A percentile compares a stretch with the other conserved stretches of the same genome.
Conservation (phyloP, 2,113 vertebrate genomes). For the Percopsis transmontana region DNA sequence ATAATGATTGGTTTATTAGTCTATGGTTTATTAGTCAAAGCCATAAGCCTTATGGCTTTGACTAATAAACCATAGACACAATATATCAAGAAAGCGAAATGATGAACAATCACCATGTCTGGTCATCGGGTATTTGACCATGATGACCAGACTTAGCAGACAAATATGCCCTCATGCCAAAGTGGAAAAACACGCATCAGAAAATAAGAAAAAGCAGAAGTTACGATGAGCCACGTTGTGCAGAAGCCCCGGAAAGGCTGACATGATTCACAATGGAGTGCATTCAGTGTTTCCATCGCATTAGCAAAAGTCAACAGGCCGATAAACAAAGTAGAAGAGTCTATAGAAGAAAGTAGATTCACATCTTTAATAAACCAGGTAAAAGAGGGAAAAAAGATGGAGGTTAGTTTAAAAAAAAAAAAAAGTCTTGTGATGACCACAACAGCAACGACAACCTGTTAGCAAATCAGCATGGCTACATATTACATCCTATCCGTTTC, state of each 20-base stretch:
- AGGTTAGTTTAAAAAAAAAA: neutral
- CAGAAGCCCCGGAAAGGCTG: constrained; percentile 60
- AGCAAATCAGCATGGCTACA: constrained; percentile 1
- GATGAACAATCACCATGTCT: too few species aligned
- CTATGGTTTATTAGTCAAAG: too few species aligned
- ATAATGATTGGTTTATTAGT: too few species aligned
- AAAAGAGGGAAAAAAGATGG: neutral
- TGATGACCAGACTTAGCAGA: neutral
- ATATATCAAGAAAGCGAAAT: too few species aligned
- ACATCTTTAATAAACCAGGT: neutral
- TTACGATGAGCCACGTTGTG: constrained; percentile 48
- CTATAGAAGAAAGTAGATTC: neutral
- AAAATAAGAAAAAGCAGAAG: constrained; percentile 58
- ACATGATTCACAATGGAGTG: constrained; percentile 63
- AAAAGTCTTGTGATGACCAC: constrained; percentile 23
- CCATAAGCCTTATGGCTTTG: too few species aligned
- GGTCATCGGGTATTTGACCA: too few species aligned
- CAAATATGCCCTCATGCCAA: constrained; percentile 38
- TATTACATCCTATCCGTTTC: constrained; percentile 28
- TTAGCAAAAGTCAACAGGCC: constrained; percentile 29
- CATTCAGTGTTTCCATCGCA: constrained; percentile 66
- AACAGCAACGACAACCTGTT: constrained; percentile 2
- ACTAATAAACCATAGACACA: too few species aligned
- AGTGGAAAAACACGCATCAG: constrained; percentile 43
- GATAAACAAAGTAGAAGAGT: neutral